phyloP scores from a whole-genome alignment of 2,888 invertebrate genomes.

The Lingula anatina region DNA sequence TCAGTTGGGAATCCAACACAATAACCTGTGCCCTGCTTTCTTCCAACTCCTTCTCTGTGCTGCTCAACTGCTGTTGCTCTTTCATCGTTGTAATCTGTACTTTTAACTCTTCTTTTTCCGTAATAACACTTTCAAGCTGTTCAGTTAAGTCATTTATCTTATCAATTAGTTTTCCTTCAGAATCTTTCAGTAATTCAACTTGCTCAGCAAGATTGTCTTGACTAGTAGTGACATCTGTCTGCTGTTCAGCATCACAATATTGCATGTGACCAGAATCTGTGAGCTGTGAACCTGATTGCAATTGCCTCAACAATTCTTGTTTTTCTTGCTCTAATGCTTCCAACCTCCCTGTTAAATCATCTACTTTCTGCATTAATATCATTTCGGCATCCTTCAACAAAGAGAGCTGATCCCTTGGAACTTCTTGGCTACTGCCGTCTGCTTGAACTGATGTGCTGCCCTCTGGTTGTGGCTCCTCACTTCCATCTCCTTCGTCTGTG shows the following conservation, averaged over 20 bases:
- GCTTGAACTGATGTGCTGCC: no score
- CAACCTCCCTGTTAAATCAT: neutral
- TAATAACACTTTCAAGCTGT: no score
- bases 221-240: no score
- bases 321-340: neutral
- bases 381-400: neutral
- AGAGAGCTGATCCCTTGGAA: no score
- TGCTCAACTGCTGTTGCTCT: neutral
- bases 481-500: no score
- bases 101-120: neutral
- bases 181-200: neutral
- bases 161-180: neutral
- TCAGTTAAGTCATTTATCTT: neutral
- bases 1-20: constrained; percentile 9
- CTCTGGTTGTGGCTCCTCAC: no score
- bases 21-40: constrained; percentile 3
- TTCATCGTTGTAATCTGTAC: neutral
- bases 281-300: no score
- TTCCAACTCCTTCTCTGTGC: neutral
- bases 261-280: no score
- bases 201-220: neutral
- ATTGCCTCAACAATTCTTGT: neutral
- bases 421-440: no score
- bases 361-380: neutral
- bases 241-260: neutral